A percentile compares a stretch with the other conserved stretches of the same genome.
These are phyloP conservation scores for Heliconius nattereri DNA, from an alignment of 1,140 invertebrate species.

Conservation along the genomic window DNA sequence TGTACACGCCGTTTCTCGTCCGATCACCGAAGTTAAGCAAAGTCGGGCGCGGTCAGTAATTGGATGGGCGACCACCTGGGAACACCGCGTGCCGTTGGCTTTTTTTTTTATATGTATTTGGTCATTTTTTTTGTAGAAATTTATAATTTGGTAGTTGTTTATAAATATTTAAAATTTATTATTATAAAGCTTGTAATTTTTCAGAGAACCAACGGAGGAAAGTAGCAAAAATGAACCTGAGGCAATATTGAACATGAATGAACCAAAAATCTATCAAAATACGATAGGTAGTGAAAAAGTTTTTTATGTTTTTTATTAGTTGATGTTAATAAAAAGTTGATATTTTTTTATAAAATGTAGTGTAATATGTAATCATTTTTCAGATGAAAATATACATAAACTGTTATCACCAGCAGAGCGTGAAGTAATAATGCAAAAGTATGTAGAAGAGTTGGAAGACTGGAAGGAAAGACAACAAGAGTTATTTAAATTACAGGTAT, in stretches of 20 bases:
- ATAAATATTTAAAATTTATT: background rate
- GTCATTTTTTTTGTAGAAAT: background rate
- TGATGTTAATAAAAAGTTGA: too few relatives aligned
- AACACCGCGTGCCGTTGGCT: conserved; percentile 46
- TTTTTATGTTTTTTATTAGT: conserved; percentile 10
- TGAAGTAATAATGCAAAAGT: conserved; percentile 62
- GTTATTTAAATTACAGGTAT: conserved; percentile 64
- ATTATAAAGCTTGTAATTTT: conserved; percentile 25
- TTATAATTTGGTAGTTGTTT: background rate
- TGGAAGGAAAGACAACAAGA: conserved; percentile 76
- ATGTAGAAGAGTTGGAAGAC: conserved; percentile 69
- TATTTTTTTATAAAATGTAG: too few relatives aligned
- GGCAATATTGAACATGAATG: background rate
- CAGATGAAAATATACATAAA: conserved; percentile 28
- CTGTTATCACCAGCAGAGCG: conserved; percentile 48
- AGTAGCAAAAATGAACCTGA: conserved; percentile 55
- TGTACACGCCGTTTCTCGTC: conserved; percentile 53
- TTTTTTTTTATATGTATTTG: conserved; percentile 9
- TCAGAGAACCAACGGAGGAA: conserved; percentile 48
- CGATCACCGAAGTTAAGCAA: conserved; percentile 53
- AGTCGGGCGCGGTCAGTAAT: conserved; percentile 47
- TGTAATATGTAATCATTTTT: background rate
- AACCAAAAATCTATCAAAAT: conserved; percentile 23
- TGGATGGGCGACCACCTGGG: conserved; percentile 48
- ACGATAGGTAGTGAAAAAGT: conserved; percentile 45